Base-by-base conservation (phyloP, 2,113 vertebrate species). In the Eulacestoma nigropectus region DNA sequence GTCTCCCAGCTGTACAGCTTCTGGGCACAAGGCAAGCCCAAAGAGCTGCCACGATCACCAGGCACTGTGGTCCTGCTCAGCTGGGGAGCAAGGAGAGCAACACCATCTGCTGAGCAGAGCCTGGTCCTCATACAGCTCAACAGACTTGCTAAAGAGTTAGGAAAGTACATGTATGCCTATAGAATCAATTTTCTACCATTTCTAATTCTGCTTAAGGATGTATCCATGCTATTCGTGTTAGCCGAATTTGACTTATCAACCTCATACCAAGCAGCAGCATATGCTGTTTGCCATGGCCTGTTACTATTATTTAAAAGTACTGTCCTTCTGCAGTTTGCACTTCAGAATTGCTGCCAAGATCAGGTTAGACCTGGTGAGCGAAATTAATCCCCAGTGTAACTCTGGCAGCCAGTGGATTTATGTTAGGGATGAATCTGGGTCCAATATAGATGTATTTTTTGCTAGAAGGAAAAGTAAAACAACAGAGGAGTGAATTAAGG, bases 301-400 rank as follows among this genome's bases (percentile, higher is more conserved):
- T 33, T 56, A 68, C 56, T 56, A 3, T 75, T 73, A 57, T 62
- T 91, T 82, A 29, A 50, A 85, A 79, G 46, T 82, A 44, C 59
- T 52, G 5, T 72, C 41, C 65, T 62, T 72, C 69, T 85, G 81
- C 78, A 85, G 27, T 83, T 83, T 83, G 70, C 37, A 23, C 23
- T 88, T 78, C 67, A 80, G 82, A 87, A 80, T 59, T 83, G 27
- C 75, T 95, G 91, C 75, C 84, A 94, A 77, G 74, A 76, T 88
- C 78, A 78, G 73, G 79, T 90, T 69, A 86, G 83, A 73, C 47
- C 39, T 42, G 25, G 63, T 41, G 55, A 87, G 72, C 67, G 49
- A 91, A 89, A 94, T 91, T 78, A 95, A 91, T 93, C 87, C 81
- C 75, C 20, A 16, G 55, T 25, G 72, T 86, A 74, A 74, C 42